Base-by-base conservation (phyloP, 2,888 invertebrate genomes). In the Lepeophtheirus nordmannii region DNA sequence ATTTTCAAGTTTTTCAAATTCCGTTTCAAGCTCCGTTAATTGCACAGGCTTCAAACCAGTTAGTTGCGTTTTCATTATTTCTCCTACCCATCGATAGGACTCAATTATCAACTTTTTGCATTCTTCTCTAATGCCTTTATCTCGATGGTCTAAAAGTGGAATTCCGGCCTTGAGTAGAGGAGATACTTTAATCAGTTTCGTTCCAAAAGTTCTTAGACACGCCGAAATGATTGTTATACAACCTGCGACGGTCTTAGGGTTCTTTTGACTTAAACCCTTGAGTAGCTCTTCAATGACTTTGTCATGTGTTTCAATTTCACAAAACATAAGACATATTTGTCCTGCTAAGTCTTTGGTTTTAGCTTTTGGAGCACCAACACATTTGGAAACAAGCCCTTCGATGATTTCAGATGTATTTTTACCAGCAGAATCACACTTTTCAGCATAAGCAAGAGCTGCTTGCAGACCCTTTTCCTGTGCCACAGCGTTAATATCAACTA, bases 391-490 rank as follows among this genome's bases (percentile, higher is more conserved):
- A 70, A 96, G 84, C 12, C 91, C 88, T 14, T 82, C 80, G 81
- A 90, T 85, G 1, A 94, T 90, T 76, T 63, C 65, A 1, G 62
- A 20, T 56, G 75, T 77, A 74, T 73, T 82, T 82, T 88, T 92
- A 60, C 87, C 87, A 65, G 91, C 90, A 72, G 82, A 80, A 0
- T 83, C 85, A 73, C 92, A 89, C 78, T 92, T 92, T 76, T 94
- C 91, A 0, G 92, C 85, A 76, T 85, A 97, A 53, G 87, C 86
- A 65, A 93, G 76, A 0, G 89, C 85, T 10, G 94, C 92, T 74
- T 93, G 94, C 71, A 97, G 75, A 14, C 91, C 96, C 79, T 89
- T 94, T 74, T 97, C 96, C 75, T 94, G 94, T 1, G 94, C 93
- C 68, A 89, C 83, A 17, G 86, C 94, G 84, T 97, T 94, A 72